These are phyloP conservation scores for Dorcus parallelipipedus DNA, from an alignment of 2,888 invertebrate genomes.

Conservation along the genomic window DNA sequence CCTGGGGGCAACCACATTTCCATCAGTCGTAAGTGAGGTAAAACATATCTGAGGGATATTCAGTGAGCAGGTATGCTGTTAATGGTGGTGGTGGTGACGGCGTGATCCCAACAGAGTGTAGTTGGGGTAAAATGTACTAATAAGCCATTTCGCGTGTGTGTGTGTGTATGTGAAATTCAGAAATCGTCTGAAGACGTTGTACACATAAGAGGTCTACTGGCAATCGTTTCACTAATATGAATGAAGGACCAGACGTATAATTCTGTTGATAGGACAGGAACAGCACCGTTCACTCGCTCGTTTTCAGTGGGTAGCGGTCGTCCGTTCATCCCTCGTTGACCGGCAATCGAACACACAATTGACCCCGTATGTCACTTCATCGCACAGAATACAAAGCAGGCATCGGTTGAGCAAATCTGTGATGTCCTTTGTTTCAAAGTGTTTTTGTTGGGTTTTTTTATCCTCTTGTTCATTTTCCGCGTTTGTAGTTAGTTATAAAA, in stretches of 20 bases:
- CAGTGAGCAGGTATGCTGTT: slow-evolving; percentile 34
- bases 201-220: slow-evolving; percentile 6
- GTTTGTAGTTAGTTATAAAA: slow-evolving; percentile 6
- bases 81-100: slow-evolving; percentile 28
- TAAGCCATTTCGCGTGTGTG: slow-evolving; percentile 12
- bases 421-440: slow-evolving; percentile 19
- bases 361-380: slow-evolving; percentile 41
- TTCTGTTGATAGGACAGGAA: slow-evolving; percentile 26
- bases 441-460: slow-evolving; percentile 9
- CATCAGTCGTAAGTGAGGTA: slow-evolving; percentile 26
- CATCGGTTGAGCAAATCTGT: slow-evolving; percentile 13
- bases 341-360: slow-evolving; percentile 41
- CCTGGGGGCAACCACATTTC: slow-evolving; percentile 23
- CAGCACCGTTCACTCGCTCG: slow-evolving; percentile 22
- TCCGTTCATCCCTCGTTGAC: slow-evolving; percentile 34
- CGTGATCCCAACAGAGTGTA: background rate
- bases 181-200: background rate
- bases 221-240: slow-evolving; percentile 25
- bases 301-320: slow-evolving; percentile 25
- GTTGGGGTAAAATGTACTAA: too few relatives aligned
- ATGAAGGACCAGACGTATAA: slow-evolving; percentile 25
- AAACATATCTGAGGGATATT: slow-evolving; percentile 29
- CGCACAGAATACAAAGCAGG: slow-evolving; percentile 39
- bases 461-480: slow-evolving; percentile 4
- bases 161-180: slow-evolving; percentile 3